Evolutionary conservation across 2,797 vertebrate genomes (phyloP).

Genomic region (Forpus xanthops): DNA sequence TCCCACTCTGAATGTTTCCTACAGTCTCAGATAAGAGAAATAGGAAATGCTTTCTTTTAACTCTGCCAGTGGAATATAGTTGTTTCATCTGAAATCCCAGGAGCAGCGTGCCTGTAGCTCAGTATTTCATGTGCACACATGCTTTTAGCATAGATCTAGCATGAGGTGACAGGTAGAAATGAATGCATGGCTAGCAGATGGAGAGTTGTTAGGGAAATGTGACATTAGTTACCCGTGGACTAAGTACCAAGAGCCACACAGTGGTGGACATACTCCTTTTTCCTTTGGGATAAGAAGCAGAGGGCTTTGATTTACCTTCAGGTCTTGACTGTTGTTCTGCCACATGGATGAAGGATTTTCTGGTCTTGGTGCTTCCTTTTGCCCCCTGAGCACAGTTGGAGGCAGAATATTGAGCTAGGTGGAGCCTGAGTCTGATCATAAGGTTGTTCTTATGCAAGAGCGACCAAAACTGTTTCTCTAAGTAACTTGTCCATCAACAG

Average conservation of each 20-base stretch:
- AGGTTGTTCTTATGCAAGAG: background rate
- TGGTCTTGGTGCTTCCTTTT: background rate
- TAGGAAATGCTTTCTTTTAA: background rate
- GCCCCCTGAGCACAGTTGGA: background rate
- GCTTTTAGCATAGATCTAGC: background rate
- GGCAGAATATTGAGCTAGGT: background rate
- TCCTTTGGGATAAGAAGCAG: background rate
- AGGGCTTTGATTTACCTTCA: background rate
- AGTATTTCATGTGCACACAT: background rate
- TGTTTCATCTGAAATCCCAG: background rate
- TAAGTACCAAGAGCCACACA: background rate
- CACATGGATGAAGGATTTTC: background rate
- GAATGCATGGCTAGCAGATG: background rate
- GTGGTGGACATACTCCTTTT: background rate
- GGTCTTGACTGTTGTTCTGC: background rate
- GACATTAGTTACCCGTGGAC: background rate
- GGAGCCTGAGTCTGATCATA: background rate
- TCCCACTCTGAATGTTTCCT: background rate
- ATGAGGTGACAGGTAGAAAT: background rate
- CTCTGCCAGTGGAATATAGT: background rate
- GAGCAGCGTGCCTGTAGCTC: fast-evolving
- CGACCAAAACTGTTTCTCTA: background rate
- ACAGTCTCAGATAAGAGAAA: background rate
- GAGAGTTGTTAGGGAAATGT: background rate
- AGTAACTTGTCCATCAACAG: background rate